Evolutionary conservation across 1,140 invertebrate species (phyloP).

Genomic region (Trichonephila clavata): DNA sequence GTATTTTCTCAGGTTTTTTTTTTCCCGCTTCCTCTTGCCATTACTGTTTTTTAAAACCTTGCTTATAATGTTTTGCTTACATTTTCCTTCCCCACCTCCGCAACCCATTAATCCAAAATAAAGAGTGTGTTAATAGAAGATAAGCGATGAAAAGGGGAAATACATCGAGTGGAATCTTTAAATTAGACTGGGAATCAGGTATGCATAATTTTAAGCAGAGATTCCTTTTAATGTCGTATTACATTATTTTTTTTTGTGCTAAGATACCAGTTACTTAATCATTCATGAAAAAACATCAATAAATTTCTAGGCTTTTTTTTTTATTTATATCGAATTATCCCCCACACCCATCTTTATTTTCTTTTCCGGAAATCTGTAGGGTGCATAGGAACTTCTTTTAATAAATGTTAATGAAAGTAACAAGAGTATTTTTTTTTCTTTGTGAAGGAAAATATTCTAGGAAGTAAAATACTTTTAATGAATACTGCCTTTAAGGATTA

Average conservation of each 20-base stretch:
- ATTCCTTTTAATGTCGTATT: no score
- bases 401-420: no score
- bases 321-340: background rate
- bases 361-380: background rate
- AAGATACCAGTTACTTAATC: background rate
- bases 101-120: background rate
- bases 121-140: slow-evolving; percentile 33
- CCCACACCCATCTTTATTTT: background rate
- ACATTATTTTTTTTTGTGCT: background rate
- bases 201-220: background rate
- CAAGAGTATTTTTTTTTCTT: no score
- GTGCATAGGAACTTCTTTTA: no score
- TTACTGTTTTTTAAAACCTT: no score
- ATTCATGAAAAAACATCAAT: background rate
- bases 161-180: slow-evolving; percentile 36
- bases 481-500: no score
- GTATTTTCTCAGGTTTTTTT: background rate
- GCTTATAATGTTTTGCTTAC: background rate
- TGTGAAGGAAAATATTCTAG: no score
- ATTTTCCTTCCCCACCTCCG: background rate
- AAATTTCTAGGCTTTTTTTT: background rate
- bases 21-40: no score
- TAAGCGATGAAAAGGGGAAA: background rate
- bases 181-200: background rate
- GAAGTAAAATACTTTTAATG: no score